Conservation (phyloP, 2,888 invertebrate genomes). For the Parnassius glacialis region DNA sequence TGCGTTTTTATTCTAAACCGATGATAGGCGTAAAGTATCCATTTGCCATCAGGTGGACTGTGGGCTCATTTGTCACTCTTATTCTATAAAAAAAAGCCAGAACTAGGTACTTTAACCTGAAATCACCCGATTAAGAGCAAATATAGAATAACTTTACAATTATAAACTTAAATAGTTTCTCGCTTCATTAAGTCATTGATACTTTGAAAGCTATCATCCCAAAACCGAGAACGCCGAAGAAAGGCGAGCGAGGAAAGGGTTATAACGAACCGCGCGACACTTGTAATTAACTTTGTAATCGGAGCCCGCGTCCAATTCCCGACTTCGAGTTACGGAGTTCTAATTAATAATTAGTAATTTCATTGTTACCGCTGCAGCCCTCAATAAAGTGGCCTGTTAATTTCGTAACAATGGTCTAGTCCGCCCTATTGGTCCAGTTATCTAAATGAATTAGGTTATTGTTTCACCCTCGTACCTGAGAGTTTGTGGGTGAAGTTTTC, state of each 20-base stretch:
- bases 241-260: slow-evolving; percentile 29
- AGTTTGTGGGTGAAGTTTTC: slow-evolving; percentile 12
- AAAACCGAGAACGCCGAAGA: slow-evolving; percentile 29
- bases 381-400: slow-evolving; percentile 49
- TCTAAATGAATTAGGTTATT: slow-evolving; percentile 18
- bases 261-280: slow-evolving; percentile 56
- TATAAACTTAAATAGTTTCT: no score
- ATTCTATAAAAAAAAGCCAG: no score
- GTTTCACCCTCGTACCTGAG: slow-evolving; percentile 16
- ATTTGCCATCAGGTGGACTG: no score
- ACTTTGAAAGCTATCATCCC: neutral
- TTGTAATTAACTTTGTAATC: slow-evolving; percentile 74
- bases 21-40: no score
- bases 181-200: no score
- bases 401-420: slow-evolving; percentile 38
- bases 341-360: slow-evolving; percentile 64
- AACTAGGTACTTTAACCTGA: no score
- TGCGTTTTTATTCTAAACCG: no score
- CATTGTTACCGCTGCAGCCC: slow-evolving; percentile 46
- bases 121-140: no score
- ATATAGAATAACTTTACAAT: no score
- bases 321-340: slow-evolving; percentile 45
- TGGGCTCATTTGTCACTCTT: no score
- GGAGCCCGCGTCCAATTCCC: slow-evolving; percentile 47
- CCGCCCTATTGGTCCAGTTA: slow-evolving; percentile 28